Evolutionary conservation across 2,113 vertebrate species (phyloP).

Genomic region (Pandion haliaetus): DNA sequence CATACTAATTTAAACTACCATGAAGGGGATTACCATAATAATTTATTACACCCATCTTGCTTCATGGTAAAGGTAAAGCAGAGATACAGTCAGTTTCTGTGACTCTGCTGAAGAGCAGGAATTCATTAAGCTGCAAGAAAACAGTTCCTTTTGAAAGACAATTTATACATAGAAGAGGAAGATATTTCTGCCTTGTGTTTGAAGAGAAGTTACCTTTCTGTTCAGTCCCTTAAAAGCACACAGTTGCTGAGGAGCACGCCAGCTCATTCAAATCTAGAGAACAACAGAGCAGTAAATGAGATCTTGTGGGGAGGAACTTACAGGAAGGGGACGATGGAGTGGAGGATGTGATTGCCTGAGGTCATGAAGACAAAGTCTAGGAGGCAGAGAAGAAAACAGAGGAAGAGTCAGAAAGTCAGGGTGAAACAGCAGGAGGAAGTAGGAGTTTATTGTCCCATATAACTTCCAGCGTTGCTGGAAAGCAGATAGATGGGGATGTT

Average conservation of each 20-base stretch:
- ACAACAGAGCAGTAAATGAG: accelerated
- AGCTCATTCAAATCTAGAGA: neutral
- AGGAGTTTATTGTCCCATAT: neutral
- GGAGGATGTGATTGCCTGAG: neutral
- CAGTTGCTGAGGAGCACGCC: neutral
- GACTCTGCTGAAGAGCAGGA: neutral
- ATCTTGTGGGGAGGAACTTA: neutral
- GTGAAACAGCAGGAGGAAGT: neutral
- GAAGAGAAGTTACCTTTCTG: neutral
- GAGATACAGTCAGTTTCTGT: neutral
- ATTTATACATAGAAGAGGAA: neutral
- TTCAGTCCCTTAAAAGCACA: neutral
- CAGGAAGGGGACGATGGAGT: accelerated
- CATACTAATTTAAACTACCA: neutral
- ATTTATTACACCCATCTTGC: neutral
- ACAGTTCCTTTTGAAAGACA: neutral
- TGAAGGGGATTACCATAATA: neutral
- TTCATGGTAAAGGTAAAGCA: neutral
- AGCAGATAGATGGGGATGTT: neutral
- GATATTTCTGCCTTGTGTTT: neutral
- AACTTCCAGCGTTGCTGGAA: neutral
- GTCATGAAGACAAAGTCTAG: neutral
- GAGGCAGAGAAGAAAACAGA: neutral
- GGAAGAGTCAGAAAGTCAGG: neutral
- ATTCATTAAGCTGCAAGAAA: neutral